These are phyloP conservation scores for Paguma larvata DNA, from an alignment of 2,797 vertebrate genomes.

Conservation along the genomic window DNA sequence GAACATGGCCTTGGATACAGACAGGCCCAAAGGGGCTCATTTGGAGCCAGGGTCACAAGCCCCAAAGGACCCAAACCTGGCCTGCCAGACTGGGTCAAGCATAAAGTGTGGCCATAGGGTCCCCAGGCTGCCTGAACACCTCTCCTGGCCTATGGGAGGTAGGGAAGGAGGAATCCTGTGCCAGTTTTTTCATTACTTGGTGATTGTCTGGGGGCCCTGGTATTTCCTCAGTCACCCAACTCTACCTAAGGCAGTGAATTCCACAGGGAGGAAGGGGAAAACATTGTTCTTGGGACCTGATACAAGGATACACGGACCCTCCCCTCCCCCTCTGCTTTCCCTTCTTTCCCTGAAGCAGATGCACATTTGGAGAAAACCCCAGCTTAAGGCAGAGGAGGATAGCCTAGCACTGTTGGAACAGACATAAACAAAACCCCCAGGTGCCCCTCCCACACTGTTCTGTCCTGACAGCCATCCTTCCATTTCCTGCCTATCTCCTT, in stretches of 20 bases:
- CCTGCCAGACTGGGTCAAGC: no score
- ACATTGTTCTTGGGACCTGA: slow-evolving; percentile 72
- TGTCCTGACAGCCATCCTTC: slow-evolving; percentile 56
- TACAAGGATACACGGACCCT: slow-evolving; percentile 72
- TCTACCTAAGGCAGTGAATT: slow-evolving; percentile 69
- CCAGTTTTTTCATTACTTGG: slow-evolving; percentile 81
- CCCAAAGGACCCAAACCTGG: no score
- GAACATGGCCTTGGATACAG: no score
- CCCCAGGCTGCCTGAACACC: no score
- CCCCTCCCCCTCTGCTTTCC: slow-evolving; percentile 72
- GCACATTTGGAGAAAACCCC: slow-evolving; percentile 84
- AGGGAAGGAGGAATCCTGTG: neutral
- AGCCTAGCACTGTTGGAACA: slow-evolving; percentile 73
- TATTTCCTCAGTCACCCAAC: slow-evolving; percentile 75
- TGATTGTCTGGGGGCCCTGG: slow-evolving; percentile 82
- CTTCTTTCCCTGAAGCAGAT: slow-evolving; percentile 65
- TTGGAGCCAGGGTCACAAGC: no score
- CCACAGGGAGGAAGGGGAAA: slow-evolving; percentile 46
- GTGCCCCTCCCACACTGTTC: slow-evolving; percentile 44
- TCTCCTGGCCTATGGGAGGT: no score
- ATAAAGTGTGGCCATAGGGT: no score
- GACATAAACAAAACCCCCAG: slow-evolving; percentile 77
- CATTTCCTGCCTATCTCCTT: neutral
- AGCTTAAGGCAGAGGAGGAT: slow-evolving; percentile 73
- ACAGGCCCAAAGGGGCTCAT: accelerated